These are phyloP conservation scores for Tenualosa ilisha DNA, from an alignment of 2,797 vertebrate species.

Conservation along the genomic window DNA sequence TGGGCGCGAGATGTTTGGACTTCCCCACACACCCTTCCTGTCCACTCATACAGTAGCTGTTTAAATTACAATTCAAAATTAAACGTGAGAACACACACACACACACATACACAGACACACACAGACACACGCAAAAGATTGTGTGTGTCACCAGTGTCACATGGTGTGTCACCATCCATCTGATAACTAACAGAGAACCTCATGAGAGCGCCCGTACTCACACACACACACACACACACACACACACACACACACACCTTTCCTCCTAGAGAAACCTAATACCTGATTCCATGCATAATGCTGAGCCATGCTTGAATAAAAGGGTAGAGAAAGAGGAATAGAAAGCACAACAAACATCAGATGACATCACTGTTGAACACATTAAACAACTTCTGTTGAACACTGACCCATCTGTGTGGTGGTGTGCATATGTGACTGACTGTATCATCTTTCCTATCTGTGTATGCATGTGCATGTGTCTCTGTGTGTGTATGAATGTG, in stretches of 20 bases:
- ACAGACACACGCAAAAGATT: conserved; percentile 11
- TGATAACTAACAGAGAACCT: not conserved
- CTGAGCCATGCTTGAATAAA: not conserved
- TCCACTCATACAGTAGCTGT: conserved; percentile 68
- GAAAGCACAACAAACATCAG: not conserved
- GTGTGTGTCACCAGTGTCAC: too few relatives aligned
- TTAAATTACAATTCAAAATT: conserved; percentile 53
- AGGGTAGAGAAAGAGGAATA: not conserved
- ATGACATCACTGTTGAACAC: not conserved
- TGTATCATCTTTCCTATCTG: conserved; percentile 45
- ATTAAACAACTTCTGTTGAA: conserved; percentile 51
- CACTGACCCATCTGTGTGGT: conserved; percentile 72
- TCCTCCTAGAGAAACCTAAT: not conserved
- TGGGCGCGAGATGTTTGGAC: conserved; percentile 78
- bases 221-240: conserved; percentile 5
- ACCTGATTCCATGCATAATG: not conserved
- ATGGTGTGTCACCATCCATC: too few relatives aligned
- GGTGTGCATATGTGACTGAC: conserved; percentile 66
- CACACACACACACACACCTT: not conserved
- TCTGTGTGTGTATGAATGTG: conserved; percentile 25
- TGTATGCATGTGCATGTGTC: not conserved
- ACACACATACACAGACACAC: conserved; percentile 18
- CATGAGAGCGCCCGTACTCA: conserved; percentile 16
- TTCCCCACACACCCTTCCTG: conserved; percentile 84
- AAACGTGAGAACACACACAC: conserved; percentile 13